A percentile compares a stretch with the other conserved stretches of the same genome.
These are phyloP conservation scores for Lydus trimaculatus DNA, from an alignment of 2,888 invertebrate species.

Conservation along the genomic window DNA sequence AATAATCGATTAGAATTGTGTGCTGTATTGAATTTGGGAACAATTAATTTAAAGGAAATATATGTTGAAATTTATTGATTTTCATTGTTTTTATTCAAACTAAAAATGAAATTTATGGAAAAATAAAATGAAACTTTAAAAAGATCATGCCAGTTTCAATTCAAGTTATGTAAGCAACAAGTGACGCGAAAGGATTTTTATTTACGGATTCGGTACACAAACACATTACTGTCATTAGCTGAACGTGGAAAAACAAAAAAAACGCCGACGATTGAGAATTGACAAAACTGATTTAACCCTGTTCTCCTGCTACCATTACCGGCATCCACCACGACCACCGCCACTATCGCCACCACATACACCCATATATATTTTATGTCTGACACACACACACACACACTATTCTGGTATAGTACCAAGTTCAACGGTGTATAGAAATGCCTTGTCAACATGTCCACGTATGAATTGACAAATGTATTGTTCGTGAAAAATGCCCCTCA, in stretches of 20 bases:
- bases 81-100: neutral
- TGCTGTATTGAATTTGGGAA: no score
- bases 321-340: neutral
- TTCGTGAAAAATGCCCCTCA: slow-evolving; percentile 37
- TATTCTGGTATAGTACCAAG: slow-evolving; percentile 15
- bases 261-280: slow-evolving; percentile 43
- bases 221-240: slow-evolving; percentile 44
- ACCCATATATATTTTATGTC: neutral
- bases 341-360: neutral
- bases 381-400: neutral
- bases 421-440: slow-evolving; percentile 46
- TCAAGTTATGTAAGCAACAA: slow-evolving; percentile 44
- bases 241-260: slow-evolving; percentile 36
- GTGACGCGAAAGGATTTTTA: slow-evolving; percentile 44
- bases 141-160: slow-evolving; percentile 26
- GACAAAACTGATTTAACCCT: slow-evolving; percentile 46
- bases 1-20: neutral
- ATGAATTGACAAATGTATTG: slow-evolving; percentile 46
- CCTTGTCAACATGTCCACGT: slow-evolving; percentile 49
- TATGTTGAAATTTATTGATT: no score
- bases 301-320: slow-evolving; percentile 28
- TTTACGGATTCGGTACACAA: slow-evolving; percentile 40
- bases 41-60: no score
- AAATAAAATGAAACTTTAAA: slow-evolving; percentile 18
- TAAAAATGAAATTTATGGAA: slow-evolving; percentile 21